Percentiles rank a stretch among this genome's conserved stretches.
Conservation (phyloP, 2,113 vertebrate genomes). For the Mormyrus lacerda region DNA sequence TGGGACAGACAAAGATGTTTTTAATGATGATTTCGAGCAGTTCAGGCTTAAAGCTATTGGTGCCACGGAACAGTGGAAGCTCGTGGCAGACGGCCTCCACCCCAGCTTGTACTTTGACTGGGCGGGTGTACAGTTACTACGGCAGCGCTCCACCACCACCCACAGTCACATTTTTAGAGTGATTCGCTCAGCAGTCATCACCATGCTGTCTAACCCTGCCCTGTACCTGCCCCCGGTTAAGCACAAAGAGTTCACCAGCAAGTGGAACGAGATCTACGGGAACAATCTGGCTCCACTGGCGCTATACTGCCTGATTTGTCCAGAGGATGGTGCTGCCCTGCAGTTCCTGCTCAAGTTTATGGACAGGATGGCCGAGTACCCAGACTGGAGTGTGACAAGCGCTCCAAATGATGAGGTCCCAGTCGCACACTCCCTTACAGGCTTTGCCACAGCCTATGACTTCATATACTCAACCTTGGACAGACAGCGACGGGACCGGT, state of each 20-base stretch:
- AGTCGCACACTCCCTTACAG: slow-evolving; percentile 85
- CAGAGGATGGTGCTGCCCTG: slow-evolving; percentile 80
- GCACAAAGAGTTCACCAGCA: slow-evolving; percentile 82
- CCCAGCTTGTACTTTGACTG: slow-evolving; percentile 39
- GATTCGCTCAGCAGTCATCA: slow-evolving; percentile 71
- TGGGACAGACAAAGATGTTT: slow-evolving; percentile 29
- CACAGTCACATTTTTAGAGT: slow-evolving; percentile 86
- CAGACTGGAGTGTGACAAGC: slow-evolving; percentile 86
- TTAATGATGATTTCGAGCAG: slow-evolving; percentile 14
- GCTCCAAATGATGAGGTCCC: slow-evolving; percentile 97
- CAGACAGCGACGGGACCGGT: slow-evolving; percentile 60
- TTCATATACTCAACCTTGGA: slow-evolving; percentile 80
- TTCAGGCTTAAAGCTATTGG: not conserved
- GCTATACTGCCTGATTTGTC: slow-evolving; percentile 86
- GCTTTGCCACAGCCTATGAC: slow-evolving; percentile 94
- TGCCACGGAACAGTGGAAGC: slow-evolving; percentile 3
- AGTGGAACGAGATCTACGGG: slow-evolving; percentile 99
- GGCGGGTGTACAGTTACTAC: slow-evolving; percentile 25
- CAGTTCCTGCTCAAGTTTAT: slow-evolving; percentile 85
- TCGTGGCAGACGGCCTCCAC: slow-evolving; percentile 31
- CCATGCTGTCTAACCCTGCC: slow-evolving; percentile 79
- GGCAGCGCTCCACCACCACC: slow-evolving; percentile 65
- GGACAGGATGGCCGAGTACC: slow-evolving; percentile 89
- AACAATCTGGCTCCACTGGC: slow-evolving; percentile 92
- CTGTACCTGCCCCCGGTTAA: slow-evolving; percentile 86